Conservation (phyloP, 2,888 invertebrate species). For the Mayetiola destructor region DNA sequence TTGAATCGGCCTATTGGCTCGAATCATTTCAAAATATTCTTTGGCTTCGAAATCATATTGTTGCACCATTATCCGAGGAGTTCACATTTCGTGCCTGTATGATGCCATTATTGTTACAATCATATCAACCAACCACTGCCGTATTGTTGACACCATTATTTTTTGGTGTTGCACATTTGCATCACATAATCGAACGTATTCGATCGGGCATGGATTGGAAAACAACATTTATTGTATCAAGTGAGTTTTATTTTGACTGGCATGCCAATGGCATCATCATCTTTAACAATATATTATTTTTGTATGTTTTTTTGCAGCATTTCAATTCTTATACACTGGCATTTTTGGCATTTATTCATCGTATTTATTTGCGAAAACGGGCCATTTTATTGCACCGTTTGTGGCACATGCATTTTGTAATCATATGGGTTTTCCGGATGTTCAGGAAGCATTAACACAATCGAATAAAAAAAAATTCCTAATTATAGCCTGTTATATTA, state of each 20-base stretch:
- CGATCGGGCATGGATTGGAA: slow-evolving; percentile 53
- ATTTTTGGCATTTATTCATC: slow-evolving; percentile 90
- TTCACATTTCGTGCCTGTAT: slow-evolving; percentile 92
- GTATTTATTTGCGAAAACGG: slow-evolving; percentile 78
- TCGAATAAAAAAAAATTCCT: slow-evolving; percentile 42
- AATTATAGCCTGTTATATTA: slow-evolving; percentile 50
- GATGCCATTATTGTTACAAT: slow-evolving; percentile 77
- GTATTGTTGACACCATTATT: slow-evolving; percentile 77
- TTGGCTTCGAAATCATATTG: slow-evolving; percentile 78
- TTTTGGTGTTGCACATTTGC: slow-evolving; percentile 88
- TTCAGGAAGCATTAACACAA: slow-evolving; percentile 51
- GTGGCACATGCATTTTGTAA: slow-evolving; percentile 90
- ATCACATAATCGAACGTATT: slow-evolving; percentile 73
- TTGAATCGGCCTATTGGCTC: slow-evolving; percentile 60
- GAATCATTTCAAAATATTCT: slow-evolving; percentile 55
- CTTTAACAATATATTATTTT: slow-evolving; percentile 23
- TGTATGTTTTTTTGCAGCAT: slow-evolving; percentile 39
- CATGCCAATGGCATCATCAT: slow-evolving; percentile 16
- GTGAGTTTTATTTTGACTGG: slow-evolving; percentile 37
- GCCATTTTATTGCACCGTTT: slow-evolving; percentile 77
- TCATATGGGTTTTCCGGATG: slow-evolving; percentile 90
- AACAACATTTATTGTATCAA: slow-evolving; percentile 53
- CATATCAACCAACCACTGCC: slow-evolving; percentile 56
- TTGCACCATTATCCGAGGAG: slow-evolving; percentile 89
- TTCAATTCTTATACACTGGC: slow-evolving; percentile 83